Evolutionary conservation across 2,113 vertebrate genomes (phyloP).

Genomic region (Syrmaticus mikado): DNA sequence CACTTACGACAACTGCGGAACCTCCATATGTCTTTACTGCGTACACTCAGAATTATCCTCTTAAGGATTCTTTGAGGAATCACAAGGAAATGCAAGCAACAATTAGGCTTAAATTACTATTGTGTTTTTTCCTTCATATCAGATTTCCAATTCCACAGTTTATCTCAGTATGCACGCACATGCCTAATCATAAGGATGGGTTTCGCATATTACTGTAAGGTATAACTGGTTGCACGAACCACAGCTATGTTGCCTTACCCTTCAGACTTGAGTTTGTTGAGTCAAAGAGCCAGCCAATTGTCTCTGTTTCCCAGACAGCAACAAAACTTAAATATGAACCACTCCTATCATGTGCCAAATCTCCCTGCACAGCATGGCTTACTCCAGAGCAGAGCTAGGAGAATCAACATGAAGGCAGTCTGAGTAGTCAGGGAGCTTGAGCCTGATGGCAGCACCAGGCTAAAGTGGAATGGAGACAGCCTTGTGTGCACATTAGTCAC

Average conservation of each 20-base stretch:
- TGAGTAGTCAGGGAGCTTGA: background rate
- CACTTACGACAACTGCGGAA: background rate
- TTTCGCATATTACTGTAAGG: fast-evolving
- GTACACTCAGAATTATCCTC: background rate
- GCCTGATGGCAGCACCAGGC: background rate
- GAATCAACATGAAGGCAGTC: background rate
- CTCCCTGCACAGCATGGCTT: background rate
- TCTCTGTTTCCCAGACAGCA: background rate
- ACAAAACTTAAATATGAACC: background rate
- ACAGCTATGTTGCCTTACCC: background rate
- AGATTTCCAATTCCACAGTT: background rate
- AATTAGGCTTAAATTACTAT: background rate
- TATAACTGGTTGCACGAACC: background rate
- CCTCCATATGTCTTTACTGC: background rate
- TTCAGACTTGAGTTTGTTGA: background rate
- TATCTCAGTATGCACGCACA: background rate
- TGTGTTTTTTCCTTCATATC: background rate
- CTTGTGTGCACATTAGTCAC: background rate
- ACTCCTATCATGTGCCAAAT: background rate
- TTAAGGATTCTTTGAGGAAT: background rate
- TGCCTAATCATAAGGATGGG: fast-evolving
- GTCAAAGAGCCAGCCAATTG: background rate
- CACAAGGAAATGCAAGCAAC: background rate
- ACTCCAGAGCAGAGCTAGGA: background rate
- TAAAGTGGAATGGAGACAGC: background rate